phyloP scores from a whole-genome alignment of 2,113 vertebrate genomes.

The Mesitornis unicolor region DNA sequence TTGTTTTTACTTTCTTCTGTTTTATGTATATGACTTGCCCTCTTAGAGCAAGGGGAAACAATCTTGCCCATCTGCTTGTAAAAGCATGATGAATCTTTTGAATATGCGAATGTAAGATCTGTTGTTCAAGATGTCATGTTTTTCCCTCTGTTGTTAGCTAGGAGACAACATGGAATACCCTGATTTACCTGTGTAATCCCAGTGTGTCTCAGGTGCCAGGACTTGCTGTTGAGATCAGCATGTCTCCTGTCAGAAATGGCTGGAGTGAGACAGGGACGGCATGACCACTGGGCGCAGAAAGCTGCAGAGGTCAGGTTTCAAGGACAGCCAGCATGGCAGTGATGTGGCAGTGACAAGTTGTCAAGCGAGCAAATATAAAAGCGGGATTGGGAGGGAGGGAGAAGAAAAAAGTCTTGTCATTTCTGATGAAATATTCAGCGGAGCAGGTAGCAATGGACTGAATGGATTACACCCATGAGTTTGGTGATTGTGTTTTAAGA shows the following conservation, averaged over 20 bases:
- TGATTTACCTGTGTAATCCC: constrained; percentile 86
- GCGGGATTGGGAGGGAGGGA: background rate
- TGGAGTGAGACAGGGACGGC: constrained; percentile 83
- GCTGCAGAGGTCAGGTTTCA: constrained; percentile 80
- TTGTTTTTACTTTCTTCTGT: background rate
- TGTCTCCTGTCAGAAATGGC: constrained; percentile 86
- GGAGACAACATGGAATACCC: constrained; percentile 76
- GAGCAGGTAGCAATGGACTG: constrained; percentile 35
- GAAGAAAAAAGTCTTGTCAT: constrained; percentile 68
- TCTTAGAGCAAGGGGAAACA: constrained; percentile 25
- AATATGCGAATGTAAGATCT: constrained; percentile 76
- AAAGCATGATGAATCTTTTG: constrained; percentile 73
- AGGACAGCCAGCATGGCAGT: constrained; percentile 76
- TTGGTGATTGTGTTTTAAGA: background rate
- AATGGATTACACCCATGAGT: background rate
- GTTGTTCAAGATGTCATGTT: constrained; percentile 78
- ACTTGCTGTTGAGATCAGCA: constrained; percentile 67
- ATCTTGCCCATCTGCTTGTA: constrained; percentile 71
- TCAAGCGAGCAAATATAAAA: constrained; percentile 75
- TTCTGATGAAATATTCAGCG: constrained; percentile 74
- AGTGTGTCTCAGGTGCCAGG: constrained; percentile 82
- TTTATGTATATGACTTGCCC: constrained; percentile 34
- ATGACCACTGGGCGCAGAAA: constrained; percentile 77
- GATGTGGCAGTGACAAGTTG: constrained; percentile 83
- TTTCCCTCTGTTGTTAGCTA: constrained; percentile 72